Conservation (phyloP, 2,797 vertebrate species). For the Pseudomugil gertrudae region DNA sequence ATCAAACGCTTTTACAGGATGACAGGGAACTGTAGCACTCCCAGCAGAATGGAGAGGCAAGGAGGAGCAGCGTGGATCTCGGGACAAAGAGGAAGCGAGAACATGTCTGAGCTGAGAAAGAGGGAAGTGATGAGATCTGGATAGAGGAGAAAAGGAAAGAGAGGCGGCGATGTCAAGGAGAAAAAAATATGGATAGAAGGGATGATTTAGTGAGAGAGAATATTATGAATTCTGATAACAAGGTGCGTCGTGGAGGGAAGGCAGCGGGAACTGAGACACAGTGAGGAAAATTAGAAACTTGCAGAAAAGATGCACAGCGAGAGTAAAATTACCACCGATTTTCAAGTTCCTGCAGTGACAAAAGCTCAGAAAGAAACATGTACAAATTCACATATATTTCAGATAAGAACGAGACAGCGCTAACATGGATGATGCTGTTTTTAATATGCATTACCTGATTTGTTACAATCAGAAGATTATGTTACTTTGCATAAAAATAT, state of each 20-base stretch:
- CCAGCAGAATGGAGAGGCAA: conserved; percentile 21
- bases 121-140: conserved; percentile 40
- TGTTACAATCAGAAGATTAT: background rate
- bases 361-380: background rate
- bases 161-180: conserved; percentile 6
- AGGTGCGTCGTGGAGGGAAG: conserved; percentile 43
- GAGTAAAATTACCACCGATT: conserved; percentile 41
- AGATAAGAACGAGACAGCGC: background rate
- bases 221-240: conserved; percentile 68
- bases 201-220: conserved; percentile 44
- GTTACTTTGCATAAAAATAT: background rate
- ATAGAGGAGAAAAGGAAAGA: background rate
- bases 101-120: conserved; percentile 41
- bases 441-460: background rate
- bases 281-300: conserved; percentile 60
- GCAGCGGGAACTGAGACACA: conserved; percentile 56
- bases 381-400: conserved; percentile 9
- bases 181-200: conserved; percentile 16
- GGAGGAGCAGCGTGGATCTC: conserved; percentile 43
- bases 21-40: conserved; percentile 57
- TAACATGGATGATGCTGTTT: background rate
- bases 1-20: conserved; percentile 61
- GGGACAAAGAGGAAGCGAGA: conserved; percentile 35
- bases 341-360: conserved; percentile 29
- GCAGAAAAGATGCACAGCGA: conserved; percentile 44